Evolutionary conservation across 1,140 invertebrate species (phyloP).

Genomic region (Phenacoccus solenopsis): DNA sequence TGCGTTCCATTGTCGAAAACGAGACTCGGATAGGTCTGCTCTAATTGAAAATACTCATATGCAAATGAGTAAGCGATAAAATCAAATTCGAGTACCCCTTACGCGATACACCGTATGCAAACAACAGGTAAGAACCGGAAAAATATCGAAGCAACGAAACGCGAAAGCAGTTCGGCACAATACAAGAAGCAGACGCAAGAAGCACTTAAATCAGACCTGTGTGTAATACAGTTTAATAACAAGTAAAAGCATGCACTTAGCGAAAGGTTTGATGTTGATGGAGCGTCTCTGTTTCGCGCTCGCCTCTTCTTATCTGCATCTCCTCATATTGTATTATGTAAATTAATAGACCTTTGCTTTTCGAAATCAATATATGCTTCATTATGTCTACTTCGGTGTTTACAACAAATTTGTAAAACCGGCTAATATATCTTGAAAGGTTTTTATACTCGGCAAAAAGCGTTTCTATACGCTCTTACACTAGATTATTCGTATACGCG

Average conservation of each 20-base stretch:
- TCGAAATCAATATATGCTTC: constrained; percentile 13
- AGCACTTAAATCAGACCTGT: constrained; percentile 14
- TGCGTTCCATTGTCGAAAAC: too few relatives aligned
- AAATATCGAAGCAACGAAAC: neutral
- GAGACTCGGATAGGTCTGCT: too few relatives aligned
- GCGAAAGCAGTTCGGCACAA: neutral
- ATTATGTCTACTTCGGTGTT: constrained; percentile 13
- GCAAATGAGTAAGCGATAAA: neutral
- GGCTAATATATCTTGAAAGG: constrained; percentile 6
- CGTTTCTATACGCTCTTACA: neutral
- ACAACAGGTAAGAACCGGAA: neutral
- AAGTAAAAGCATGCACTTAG: constrained; percentile 13
- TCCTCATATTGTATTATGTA: constrained; percentile 13
- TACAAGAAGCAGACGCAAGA: neutral
- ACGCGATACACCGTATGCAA: neutral
- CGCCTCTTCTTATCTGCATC: neutral
- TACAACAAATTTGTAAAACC: neutral
- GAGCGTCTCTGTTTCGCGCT: neutral
- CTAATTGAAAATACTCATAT: neutral
- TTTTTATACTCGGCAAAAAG: neutral
- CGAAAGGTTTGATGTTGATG: constrained; percentile 8
- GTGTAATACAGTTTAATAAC: constrained; percentile 14
- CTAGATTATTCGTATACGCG: neutral
- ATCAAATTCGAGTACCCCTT: neutral
- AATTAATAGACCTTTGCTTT: constrained; percentile 14